Conservation (phyloP, 2,113 vertebrate species). For the Circaetus gallicus region DNA sequence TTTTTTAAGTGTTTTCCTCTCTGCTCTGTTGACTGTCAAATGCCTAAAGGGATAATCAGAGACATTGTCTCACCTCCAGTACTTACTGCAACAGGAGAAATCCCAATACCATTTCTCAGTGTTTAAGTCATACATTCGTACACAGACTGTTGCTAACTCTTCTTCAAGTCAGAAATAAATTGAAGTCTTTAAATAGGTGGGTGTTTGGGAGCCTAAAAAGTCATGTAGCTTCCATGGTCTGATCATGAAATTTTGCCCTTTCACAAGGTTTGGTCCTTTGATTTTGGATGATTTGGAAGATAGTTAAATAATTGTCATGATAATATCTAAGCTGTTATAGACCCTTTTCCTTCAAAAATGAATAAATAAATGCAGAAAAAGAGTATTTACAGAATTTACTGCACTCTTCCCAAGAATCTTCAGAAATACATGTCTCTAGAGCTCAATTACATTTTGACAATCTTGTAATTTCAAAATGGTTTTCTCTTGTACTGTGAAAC, state of each 20-base stretch:
- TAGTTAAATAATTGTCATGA: neutral
- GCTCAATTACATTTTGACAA: neutral
- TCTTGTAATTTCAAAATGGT: neutral
- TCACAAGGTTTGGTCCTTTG: neutral
- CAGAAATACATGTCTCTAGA: neutral
- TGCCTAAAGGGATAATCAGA: neutral
- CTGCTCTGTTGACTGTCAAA: neutral
- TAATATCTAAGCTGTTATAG: neutral
- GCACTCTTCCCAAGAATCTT: neutral
- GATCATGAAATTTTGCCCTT: neutral
- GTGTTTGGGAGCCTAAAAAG: neutral
- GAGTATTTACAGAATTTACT: neutral
- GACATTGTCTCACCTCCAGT: neutral
- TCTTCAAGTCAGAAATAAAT: neutral
- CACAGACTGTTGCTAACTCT: neutral
- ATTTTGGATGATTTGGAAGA: neutral
- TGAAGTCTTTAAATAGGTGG: neutral
- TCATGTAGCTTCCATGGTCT: neutral
- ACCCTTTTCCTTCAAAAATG: neutral
- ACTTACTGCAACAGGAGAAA: neutral
- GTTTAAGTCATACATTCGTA: neutral
- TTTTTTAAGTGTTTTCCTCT: neutral
- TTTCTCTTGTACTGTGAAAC: neutral
- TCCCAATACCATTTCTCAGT: neutral
- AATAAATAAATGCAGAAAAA: neutral